A percentile compares a stretch with the other conserved stretches of the same genome.
phyloP scores from a whole-genome alignment of 2,113 vertebrate genomes.

The Tyto alba region DNA sequence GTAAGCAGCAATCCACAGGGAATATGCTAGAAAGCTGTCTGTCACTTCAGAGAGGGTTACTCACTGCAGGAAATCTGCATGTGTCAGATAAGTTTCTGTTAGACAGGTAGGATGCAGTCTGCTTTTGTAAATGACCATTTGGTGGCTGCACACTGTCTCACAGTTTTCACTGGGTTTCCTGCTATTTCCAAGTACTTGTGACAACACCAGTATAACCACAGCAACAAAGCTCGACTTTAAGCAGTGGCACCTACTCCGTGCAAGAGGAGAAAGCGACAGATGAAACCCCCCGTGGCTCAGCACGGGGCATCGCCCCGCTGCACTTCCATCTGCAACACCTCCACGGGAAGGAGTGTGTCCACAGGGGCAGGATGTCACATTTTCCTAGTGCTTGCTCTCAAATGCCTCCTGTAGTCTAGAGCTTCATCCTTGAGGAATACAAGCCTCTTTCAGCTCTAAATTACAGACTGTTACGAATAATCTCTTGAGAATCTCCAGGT shows the following conservation, averaged over 20 bases:
- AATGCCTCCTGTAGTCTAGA: not conserved
- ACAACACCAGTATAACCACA: not conserved
- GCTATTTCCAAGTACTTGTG: not conserved
- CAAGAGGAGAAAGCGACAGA: not conserved
- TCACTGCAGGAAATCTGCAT: not conserved
- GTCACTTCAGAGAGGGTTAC: not conserved
- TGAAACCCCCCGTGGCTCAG: not conserved
- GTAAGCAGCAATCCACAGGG: not conserved
- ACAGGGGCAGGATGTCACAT: not conserved
- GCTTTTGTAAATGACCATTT: not conserved
- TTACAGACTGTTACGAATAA: not conserved
- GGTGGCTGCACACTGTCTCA: not conserved
- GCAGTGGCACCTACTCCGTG: not conserved
- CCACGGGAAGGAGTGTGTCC: rapidly evolving
- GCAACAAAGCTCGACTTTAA: not conserved
- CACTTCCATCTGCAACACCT: not conserved
- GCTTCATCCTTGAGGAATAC: not conserved
- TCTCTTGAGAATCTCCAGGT: not conserved
- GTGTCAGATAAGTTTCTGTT: not conserved
- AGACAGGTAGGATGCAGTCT: not conserved
- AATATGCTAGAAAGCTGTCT: not conserved
- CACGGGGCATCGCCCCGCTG: rapidly evolving
- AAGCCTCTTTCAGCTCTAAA: not conserved
- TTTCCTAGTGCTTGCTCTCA: not conserved
- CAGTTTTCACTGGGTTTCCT: not conserved